Percentiles rank a stretch among this genome's conserved stretches.
These are phyloP conservation scores for Molanna angustata DNA, from an alignment of 2,888 invertebrate genomes.

Conservation along the genomic window DNA sequence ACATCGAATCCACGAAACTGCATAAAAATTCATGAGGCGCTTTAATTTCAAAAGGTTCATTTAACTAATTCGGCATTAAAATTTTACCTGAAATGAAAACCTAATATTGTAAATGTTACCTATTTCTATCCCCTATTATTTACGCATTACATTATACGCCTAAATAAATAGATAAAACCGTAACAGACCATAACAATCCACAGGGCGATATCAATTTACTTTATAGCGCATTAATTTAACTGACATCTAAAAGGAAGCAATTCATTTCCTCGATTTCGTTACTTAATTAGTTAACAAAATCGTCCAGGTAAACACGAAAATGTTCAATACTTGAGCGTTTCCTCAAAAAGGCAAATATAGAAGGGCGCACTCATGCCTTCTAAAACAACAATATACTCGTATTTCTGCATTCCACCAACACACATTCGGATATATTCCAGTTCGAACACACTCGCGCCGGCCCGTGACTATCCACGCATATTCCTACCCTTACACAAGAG, in stretches of 20 bases:
- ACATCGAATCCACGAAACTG: too few relatives aligned
- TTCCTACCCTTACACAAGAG: conserved; percentile 1
- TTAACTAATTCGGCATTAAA: too few relatives aligned
- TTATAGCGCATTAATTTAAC: conserved; percentile 12
- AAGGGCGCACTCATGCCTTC: conserved; percentile 8
- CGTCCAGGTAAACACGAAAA: conserved; percentile 18
- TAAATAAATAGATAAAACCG: too few relatives aligned
- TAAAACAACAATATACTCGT: conserved; percentile 28
- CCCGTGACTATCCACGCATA: not conserved
- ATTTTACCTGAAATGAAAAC: too few relatives aligned
- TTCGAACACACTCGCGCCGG: not conserved
- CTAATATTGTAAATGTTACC: too few relatives aligned
- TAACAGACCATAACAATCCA: too few relatives aligned
- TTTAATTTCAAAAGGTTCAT: too few relatives aligned
- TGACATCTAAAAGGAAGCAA: conserved; percentile 6
- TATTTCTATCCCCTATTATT: too few relatives aligned
- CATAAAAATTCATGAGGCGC: too few relatives aligned
- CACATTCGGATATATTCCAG: conserved; percentile 15
- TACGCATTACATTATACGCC: too few relatives aligned
- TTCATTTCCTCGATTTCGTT: conserved; percentile 11
- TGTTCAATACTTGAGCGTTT: conserved; percentile 16
- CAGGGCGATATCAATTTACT: too few relatives aligned
- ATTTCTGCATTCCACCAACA: conserved; percentile 28
- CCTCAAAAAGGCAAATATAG: conserved; percentile 10
- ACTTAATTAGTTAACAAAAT: conserved; percentile 10